Conservation (phyloP, 2,888 invertebrate species). For the Phaonia tiefii region DNA sequence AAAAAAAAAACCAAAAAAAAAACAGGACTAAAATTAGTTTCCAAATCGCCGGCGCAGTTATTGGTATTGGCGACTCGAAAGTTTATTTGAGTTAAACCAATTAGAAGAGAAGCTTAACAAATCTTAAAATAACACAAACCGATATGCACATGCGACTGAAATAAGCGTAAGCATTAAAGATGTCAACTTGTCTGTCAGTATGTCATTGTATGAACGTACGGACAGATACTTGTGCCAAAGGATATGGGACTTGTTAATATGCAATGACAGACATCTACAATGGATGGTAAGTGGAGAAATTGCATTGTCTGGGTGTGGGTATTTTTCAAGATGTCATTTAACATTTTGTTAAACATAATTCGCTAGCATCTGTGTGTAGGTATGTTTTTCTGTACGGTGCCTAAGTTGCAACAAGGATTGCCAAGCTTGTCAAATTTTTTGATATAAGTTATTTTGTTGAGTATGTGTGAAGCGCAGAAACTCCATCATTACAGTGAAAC, state of each 20-base stretch:
- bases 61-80: not conserved
- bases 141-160: conserved; percentile 1
- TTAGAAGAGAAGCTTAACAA: conserved; percentile 43
- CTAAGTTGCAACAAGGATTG: not conserved
- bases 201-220: conserved; percentile 25
- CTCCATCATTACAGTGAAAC: no score
- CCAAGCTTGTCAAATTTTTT: not conserved
- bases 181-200: conserved; percentile 55
- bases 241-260: conserved; percentile 34
- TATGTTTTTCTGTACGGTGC: not conserved
- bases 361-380: conserved; percentile 37
- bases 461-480: no score
- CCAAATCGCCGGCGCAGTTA: not conserved
- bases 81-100: conserved; percentile 17
- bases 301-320: conserved; percentile 18
- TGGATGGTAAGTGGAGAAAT: conserved; percentile 31
- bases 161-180: conserved; percentile 34
- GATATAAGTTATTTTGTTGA: no score
- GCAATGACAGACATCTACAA: conserved; percentile 46
- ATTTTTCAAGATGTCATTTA: conserved; percentile 58
- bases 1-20: conserved; percentile 32
- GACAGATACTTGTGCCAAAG: conserved; percentile 19
- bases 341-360: conserved; percentile 43
- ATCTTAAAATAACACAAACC: conserved; percentile 27
- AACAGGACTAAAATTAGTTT: conserved; percentile 21